Evolutionary conservation across 1,140 invertebrate genomes (phyloP).

Genomic region (Caerostris extrusa): DNA sequence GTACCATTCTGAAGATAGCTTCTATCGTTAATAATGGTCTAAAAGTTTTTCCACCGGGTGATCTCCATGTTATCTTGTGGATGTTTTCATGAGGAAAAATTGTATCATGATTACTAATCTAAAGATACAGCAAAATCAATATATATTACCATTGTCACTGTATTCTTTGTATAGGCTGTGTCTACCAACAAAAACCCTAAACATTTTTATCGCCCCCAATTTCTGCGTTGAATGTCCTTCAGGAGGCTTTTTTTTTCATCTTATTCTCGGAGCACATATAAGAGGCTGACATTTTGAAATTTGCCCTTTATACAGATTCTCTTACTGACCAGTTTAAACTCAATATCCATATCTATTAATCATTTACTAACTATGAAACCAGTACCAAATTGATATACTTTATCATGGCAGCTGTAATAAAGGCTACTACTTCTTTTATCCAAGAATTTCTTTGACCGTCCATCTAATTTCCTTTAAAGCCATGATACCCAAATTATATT

Average conservation of each 20-base stretch:
- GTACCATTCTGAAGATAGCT: neutral
- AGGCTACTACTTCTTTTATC: neutral
- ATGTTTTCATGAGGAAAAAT: neutral
- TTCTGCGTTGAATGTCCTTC: neutral
- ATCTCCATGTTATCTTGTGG: neutral
- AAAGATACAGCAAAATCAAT: neutral
- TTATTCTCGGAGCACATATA: neutral
- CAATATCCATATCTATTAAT: neutral
- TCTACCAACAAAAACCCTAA: neutral
- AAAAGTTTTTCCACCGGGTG: neutral
- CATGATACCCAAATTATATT: constrained; percentile 14
- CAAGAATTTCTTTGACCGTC: neutral
- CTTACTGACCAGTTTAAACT: neutral
- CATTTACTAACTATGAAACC: neutral
- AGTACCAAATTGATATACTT: neutral
- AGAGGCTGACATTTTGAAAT: neutral
- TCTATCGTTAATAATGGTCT: neutral
- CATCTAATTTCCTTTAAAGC: neutral
- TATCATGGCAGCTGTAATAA: constrained; percentile 30
- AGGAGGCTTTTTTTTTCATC: neutral
- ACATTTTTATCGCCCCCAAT: neutral
- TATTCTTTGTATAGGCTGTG: neutral
- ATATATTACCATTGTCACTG: neutral
- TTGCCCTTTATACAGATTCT: constrained; percentile 1
- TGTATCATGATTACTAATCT: neutral